Percentiles rank a stretch among this genome's conserved stretches.
phyloP scores from a whole-genome alignment of 2,113 vertebrate species.

The Dinomys branickii region DNA sequence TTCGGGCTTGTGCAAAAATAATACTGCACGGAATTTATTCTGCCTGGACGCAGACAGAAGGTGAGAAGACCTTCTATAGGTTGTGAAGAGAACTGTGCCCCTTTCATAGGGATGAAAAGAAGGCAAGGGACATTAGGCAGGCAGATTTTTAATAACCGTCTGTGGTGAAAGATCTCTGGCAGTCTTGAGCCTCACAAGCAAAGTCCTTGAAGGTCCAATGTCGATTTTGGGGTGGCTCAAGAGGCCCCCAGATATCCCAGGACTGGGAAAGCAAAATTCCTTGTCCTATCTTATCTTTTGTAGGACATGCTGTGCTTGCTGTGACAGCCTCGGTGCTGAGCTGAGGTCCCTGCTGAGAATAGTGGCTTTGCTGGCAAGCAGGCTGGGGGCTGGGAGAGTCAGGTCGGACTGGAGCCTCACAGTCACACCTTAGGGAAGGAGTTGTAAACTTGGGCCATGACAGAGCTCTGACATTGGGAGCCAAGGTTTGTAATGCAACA shows the following conservation, averaged over 20 bases:
- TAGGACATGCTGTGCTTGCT: neutral
- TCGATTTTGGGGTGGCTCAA: neutral
- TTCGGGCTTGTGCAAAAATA: neutral
- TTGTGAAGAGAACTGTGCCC: neutral
- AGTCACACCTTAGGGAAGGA: neutral
- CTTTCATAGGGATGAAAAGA: neutral
- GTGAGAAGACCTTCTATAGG: neutral
- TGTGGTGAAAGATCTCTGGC: neutral
- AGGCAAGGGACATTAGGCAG: neutral
- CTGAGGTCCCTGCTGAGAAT: neutral
- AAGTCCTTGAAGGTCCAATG: neutral
- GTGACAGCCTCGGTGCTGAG: neutral
- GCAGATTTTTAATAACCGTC: neutral
- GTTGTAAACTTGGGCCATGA: neutral
- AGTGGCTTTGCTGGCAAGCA: neutral
- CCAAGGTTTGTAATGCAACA: neutral
- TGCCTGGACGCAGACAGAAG: neutral
- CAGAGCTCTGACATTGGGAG: neutral
- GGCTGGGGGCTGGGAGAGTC: neutral
- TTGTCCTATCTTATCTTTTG: neutral
- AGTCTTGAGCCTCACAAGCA: neutral
- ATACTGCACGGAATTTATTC: neutral
- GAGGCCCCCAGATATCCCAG: neutral
- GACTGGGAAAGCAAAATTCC: neutral
- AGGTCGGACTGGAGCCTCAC: neutral